These are phyloP conservation scores for Miniopterus natalensis DNA, from an alignment of 2,113 vertebrate genomes.

Conservation along the genomic window DNA sequence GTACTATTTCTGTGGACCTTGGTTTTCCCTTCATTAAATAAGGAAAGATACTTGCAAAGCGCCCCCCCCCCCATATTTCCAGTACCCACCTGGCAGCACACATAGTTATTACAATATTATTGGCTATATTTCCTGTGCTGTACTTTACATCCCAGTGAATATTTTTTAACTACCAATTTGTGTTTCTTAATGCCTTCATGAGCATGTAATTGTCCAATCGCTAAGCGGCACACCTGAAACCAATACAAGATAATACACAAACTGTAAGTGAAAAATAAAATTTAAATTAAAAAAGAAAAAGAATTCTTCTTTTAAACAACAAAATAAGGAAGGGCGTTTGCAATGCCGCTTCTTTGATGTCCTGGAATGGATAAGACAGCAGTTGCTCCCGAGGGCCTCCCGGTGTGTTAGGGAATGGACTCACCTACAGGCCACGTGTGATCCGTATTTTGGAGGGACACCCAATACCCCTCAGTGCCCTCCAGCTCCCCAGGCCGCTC, in stretches of 20 bases:
- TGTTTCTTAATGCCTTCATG: not conserved
- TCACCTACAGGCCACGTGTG: not conserved
- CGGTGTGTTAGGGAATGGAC: not conserved
- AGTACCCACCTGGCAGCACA: not conserved
- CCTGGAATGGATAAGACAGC: not conserved
- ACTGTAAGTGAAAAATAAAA: not conserved
- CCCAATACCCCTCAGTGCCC: not conserved
- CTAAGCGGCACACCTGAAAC: not conserved
- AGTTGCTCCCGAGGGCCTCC: not conserved
- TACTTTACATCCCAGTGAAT: not conserved
- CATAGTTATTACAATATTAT: not conserved
- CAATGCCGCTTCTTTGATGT: not conserved
- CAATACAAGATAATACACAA: not conserved
- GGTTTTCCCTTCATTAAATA: not conserved
- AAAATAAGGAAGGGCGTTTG: not conserved
- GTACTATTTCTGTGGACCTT: not conserved
- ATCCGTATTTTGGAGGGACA: slow-evolving; percentile 16
- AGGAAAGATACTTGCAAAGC: not conserved
- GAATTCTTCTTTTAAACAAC: not conserved
- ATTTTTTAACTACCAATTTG: not conserved
- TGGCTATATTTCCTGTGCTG: not conserved
- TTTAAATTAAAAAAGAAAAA: not conserved
- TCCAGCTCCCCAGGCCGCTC: not conserved
- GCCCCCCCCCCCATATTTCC: not conserved
- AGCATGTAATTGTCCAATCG: not conserved